phyloP scores from a whole-genome alignment of 1,140 invertebrate species.

The roundworm (Caenorhabditis elegans) region DNA sequence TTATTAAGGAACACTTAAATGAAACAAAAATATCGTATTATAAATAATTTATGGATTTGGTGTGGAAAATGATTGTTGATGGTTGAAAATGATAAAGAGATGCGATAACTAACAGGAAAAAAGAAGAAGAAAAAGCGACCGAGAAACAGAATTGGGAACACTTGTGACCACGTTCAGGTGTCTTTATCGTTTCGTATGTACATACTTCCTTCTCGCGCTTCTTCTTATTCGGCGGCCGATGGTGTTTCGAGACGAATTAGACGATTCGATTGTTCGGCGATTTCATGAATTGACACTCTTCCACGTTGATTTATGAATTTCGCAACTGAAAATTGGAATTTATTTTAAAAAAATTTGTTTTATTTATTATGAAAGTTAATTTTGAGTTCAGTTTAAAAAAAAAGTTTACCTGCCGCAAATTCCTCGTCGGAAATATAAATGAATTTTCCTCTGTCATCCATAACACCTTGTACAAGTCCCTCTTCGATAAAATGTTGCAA shows the following conservation, averaged over 20 bases:
- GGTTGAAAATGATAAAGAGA: background rate
- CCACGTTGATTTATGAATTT: constrained; percentile 94
- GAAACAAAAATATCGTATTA: background rate
- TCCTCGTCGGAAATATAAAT: constrained; percentile 93
- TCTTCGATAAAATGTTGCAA: constrained; percentile 81
- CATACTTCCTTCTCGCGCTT: background rate
- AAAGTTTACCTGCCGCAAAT: constrained; percentile 73
- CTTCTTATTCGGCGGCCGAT: background rate
- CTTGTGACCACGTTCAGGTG: background rate
- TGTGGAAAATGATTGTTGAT: background rate
- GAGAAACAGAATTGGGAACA: background rate
- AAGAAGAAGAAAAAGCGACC: background rate
- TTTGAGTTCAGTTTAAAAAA: too few relatives aligned
- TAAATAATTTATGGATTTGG: background rate
- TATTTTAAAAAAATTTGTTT: background rate
- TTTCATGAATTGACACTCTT: constrained; percentile 84
- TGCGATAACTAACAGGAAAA: background rate
- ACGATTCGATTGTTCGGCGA: constrained; percentile 89
- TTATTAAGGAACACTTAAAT: background rate
- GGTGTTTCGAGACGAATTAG: constrained; percentile 78
- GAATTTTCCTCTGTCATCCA: constrained; percentile 98
- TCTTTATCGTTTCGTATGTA: background rate
- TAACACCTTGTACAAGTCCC: constrained; percentile 79
- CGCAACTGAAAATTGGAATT: constrained; percentile 72
- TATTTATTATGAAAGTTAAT: too few relatives aligned